Evolutionary conservation across 64 coral and sea anemone genomes (phyloP).

Genomic region (Montipora foliosa): DNA sequence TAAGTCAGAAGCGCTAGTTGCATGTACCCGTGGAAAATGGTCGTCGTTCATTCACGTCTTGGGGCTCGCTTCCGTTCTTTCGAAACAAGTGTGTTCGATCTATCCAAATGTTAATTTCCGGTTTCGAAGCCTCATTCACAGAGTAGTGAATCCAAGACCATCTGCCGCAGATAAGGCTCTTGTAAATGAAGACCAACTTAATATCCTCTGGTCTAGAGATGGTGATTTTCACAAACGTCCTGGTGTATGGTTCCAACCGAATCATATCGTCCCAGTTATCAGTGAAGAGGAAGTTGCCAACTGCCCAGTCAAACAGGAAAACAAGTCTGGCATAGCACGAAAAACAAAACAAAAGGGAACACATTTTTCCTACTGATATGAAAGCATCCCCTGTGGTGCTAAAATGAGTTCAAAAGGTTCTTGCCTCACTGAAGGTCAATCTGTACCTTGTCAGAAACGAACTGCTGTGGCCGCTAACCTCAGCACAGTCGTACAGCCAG

Average conservation of each 20-base stretch:
- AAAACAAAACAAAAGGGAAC: no score
- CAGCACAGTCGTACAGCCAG: neutral
- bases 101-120: slow-evolving; percentile 45
- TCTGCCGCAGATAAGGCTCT: neutral
- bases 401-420: neutral
- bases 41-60: slow-evolving; percentile 26
- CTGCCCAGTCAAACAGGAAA: no score
- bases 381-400: neutral
- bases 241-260: slow-evolving; percentile 28
- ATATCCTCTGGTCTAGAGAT: slow-evolving; percentile 66
- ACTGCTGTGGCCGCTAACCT: neutral
- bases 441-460: neutral
- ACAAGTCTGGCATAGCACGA: no score
- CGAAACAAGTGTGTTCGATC: slow-evolving; percentile 14
- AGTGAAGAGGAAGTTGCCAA: neutral
- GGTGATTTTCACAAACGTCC: slow-evolving; percentile 63
- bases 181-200: slow-evolving; percentile 2
- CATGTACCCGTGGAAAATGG: slow-evolving; percentile 42
- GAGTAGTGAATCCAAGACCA: neutral
- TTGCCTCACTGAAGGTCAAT: neutral
- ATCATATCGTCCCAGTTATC: slow-evolving; percentile 43
- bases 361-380: neutral
- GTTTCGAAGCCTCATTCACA: slow-evolving; percentile 38
- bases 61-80: slow-evolving; percentile 7
- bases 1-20: slow-evolving; percentile 31